Percentiles rank a stretch among this genome's conserved stretches.
Conservation (phyloP, 64 coral and sea anemone genomes). For the Hydrozoanthus tunicans region DNA sequence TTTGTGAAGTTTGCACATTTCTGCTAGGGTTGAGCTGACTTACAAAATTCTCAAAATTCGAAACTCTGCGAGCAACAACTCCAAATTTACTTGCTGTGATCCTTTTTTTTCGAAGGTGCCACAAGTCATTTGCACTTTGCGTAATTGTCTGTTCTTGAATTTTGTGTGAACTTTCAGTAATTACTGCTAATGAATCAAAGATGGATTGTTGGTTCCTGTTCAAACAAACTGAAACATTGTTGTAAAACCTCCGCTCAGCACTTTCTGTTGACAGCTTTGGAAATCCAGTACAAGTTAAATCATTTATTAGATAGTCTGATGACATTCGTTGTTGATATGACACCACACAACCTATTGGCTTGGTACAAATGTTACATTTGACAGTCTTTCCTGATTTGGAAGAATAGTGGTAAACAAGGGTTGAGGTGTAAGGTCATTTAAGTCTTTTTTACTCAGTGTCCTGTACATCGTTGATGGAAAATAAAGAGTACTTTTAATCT, state of each 20-base stretch:
- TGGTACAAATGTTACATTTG: not conserved
- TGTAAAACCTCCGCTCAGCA: not conserved
- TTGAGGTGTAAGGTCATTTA: not conserved
- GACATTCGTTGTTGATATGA: constrained; percentile 44
- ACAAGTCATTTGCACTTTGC: not conserved
- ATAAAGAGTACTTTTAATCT: constrained; percentile 25
- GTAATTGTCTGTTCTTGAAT: not conserved
- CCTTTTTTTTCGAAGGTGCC: not conserved
- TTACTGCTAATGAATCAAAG: not conserved
- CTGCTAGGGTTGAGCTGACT: not conserved
- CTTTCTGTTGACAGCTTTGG: constrained; percentile 8
- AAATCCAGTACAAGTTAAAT: constrained; percentile 2
- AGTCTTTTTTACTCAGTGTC: not conserved
- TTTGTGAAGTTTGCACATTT: not conserved
- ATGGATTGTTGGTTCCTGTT: not conserved
- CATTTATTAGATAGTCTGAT: constrained; percentile 50
- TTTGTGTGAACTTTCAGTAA: not conserved
- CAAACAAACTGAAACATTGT: not conserved
- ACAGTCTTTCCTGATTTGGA: constrained; percentile 19
- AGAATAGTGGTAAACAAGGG: constrained; percentile 4
- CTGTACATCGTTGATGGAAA: not conserved
- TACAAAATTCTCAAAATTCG: not conserved
- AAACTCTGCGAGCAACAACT: not conserved
- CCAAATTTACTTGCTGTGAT: constrained; percentile 16
- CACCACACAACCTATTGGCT: constrained; percentile 12